phyloP scores from a whole-genome alignment of 2,113 vertebrate species.

The Alaudala cheleensis region DNA sequence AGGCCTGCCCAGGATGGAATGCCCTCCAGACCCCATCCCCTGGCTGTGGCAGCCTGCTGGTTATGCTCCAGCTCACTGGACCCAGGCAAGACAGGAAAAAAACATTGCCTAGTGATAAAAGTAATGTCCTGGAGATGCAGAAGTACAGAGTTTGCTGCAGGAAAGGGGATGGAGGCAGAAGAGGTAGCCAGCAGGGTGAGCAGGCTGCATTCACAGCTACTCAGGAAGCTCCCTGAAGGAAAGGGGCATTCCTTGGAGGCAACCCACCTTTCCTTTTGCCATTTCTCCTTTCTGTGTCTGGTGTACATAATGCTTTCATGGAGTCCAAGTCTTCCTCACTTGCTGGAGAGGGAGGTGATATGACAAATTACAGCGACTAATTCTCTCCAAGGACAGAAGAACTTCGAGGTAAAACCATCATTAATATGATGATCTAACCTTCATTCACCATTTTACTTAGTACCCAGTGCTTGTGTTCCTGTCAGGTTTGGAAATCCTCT shows the following conservation, averaged over 20 bases:
- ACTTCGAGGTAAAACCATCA: not conserved
- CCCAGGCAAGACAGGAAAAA: not conserved
- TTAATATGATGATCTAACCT: not conserved
- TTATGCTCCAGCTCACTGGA: not conserved
- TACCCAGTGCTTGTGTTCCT: fast-evolving
- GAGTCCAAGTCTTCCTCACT: not conserved
- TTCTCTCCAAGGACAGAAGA: not conserved
- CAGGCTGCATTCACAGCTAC: not conserved
- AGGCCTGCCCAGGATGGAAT: fast-evolving
- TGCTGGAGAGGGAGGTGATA: not conserved
- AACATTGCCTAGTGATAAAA: not conserved
- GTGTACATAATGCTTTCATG: not conserved
- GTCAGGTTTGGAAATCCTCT: not conserved
- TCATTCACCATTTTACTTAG: not conserved
- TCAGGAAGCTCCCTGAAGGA: not conserved
- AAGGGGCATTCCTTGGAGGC: not conserved
- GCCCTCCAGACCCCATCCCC: no score
- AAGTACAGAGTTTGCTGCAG: fast-evolving
- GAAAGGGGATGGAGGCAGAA: not conserved
- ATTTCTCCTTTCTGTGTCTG: not conserved
- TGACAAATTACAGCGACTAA: not conserved
- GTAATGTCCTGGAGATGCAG: not conserved
- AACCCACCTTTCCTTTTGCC: not conserved
- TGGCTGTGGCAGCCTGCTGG: not conserved
- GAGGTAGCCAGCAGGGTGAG: not conserved